Conservation (phyloP, 2,888 invertebrate genomes). For the Ophion ellenae region DNA sequence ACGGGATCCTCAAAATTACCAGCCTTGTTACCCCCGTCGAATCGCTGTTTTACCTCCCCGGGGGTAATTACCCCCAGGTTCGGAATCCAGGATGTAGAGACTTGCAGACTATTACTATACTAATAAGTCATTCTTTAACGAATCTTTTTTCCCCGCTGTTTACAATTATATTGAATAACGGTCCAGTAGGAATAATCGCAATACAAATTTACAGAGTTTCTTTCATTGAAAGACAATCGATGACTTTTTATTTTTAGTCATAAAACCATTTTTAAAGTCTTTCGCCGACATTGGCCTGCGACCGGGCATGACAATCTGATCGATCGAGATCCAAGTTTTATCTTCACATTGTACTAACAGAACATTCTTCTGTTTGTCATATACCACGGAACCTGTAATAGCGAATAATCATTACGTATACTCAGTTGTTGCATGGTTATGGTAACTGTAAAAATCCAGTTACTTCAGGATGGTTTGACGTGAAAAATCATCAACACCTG, state of each 20-base stretch:
- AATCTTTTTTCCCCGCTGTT: not conserved
- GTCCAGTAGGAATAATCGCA: not conserved
- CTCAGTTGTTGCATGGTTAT: not conserved
- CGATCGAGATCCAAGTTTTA: conserved; percentile 87
- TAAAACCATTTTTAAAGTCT: conserved; percentile 95
- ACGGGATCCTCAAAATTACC: no score
- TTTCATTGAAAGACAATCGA: conserved; percentile 61
- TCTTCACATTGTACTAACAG: conserved; percentile 89
- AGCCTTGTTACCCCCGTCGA: no score
- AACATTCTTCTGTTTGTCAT: conserved; percentile 85
- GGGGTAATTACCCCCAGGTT: no score
- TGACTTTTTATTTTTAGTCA: conserved; percentile 86
- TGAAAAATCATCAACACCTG: conserved; percentile 74
- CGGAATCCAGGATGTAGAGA: no score
- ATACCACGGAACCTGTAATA: conserved; percentile 87
- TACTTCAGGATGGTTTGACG: not conserved
- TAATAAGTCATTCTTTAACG: conserved; percentile 2
- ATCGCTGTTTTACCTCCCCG: no score
- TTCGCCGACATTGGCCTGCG: conserved; percentile 90
- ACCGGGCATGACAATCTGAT: conserved; percentile 87
- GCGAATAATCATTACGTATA: conserved; percentile 13
- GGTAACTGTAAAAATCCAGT: not conserved
- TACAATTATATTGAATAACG: not conserved
- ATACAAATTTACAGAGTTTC: conserved; percentile 28
- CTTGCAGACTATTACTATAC: not conserved